Conservation (phyloP, 2,113 vertebrate genomes). For the Hassar affinis region DNA sequence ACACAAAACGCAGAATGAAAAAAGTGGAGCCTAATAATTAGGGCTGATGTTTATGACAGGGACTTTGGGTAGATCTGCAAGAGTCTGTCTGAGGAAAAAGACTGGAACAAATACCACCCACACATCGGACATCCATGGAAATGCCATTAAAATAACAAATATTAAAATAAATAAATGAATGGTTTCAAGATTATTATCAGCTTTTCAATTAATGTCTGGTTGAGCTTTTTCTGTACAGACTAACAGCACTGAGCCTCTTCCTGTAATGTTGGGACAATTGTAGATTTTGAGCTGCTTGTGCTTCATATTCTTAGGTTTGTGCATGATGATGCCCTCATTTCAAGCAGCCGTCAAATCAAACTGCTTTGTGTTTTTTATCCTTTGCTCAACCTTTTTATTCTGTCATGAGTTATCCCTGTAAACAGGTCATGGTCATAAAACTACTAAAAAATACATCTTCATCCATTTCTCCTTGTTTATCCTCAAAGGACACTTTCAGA, state of each 20-base stretch:
- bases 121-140: background rate
- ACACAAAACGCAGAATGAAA: background rate
- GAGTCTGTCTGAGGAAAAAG: conserved; percentile 9
- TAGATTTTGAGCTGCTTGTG: background rate
- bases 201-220: background rate
- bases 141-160: background rate
- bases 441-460: conserved; percentile 50
- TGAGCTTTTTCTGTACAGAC: background rate
- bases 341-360: background rate
- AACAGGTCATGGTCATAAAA: conserved; percentile 47
- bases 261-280: background rate
- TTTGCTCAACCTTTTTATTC: conserved; percentile 3
- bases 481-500: conserved; percentile 25
- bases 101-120: conserved; percentile 1
- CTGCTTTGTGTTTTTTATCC: conserved; percentile 8
- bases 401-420: conserved; percentile 15
- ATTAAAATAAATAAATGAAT: background rate
- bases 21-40: background rate
- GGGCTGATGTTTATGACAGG: conserved; percentile 6
- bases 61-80: background rate
- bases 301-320: background rate
- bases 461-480: conserved; percentile 33
- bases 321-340: background rate
- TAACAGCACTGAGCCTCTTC: background rate
- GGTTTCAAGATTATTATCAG: background rate